These are phyloP conservation scores for Hyles vespertilio DNA, from an alignment of 1,140 invertebrate genomes.

Conservation along the genomic window DNA sequence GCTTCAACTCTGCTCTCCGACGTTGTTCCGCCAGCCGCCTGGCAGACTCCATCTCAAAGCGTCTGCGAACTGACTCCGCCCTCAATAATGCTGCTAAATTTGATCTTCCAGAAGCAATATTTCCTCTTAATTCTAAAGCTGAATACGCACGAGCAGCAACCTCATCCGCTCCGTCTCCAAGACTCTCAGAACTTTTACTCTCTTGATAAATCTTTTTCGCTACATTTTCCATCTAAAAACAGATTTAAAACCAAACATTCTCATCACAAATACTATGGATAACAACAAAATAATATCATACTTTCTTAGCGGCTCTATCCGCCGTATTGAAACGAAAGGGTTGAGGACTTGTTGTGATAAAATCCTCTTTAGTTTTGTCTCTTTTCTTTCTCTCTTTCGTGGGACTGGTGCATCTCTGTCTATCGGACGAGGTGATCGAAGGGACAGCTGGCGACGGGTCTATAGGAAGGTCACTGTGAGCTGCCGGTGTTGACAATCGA, in stretches of 20 bases:
- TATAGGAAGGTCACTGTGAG: conserved; percentile 54
- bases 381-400: conserved; percentile 38
- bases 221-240: conserved; percentile 58
- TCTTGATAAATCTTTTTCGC: conserved; percentile 61
- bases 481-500: conserved; percentile 55
- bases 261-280: no score
- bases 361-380: conserved; percentile 56
- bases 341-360: conserved; percentile 75
- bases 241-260: no score
- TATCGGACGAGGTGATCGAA: conserved; percentile 47
- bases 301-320: conserved; percentile 63
- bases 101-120: conserved; percentile 76
- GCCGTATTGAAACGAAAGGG: conserved; percentile 72
- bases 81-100: conserved; percentile 83
- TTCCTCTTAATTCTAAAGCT: conserved; percentile 47
- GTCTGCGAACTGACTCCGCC: conserved; percentile 81
- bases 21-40: conserved; percentile 77
- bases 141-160: conserved; percentile 45
- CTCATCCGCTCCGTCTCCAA: conserved; percentile 20
- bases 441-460: conserved; percentile 57
- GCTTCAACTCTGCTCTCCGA: conserved; percentile 74
- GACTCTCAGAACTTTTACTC: conserved; percentile 46
- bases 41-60: conserved; percentile 79
- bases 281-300: conserved; percentile 15
- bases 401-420: conserved; percentile 44